Evolutionary conservation across 2,113 vertebrate species (phyloP), one percentile per base, ranked within the genome.

Genomic region (Malurus cyaneus): DNA sequence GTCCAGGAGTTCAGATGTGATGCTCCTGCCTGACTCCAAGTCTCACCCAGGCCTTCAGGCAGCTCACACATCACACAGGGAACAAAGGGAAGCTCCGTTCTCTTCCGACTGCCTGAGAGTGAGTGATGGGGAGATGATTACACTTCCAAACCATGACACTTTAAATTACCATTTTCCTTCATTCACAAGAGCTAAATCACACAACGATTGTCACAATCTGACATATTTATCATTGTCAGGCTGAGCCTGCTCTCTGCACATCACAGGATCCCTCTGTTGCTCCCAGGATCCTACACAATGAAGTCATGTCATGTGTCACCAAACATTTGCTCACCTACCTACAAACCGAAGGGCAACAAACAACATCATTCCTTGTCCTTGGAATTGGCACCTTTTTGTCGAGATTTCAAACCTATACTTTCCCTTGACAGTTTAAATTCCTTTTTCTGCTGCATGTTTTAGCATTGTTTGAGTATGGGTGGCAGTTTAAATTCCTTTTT

Each of bases 131-230:
- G 85, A 91, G 72, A 72, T 50, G 76, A 94, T 93, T 93, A 53
- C 29, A 41, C 81, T 90, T 88, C 89, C 65, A 81, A 96, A 87
- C 15, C 64, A 52, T 66, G 94, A 92, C 93, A 96, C 64, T 86
- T 93, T 39, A 85, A 97, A 95, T 96, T 96, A 94, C 91, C 77
- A 34, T 94, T 96, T 95, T 89, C 10, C 4, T 95, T 97, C 94
- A 95, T 95, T 96, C 96, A 96, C 39, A 61, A 69, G 89, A 94
- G 91, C 65, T 59, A 78, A 94, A 89, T 62, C 90, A 76, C 56
- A 74, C 72, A 78, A 32, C 74, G 91, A 94, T 88, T 97, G 94
- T 89, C 94, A 94, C 56, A 5, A 0, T 70, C 78, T 96, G 92
- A 95, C 90, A 95, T 94, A 88, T 87, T 93, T 95, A 88, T 86